Evolutionary conservation across 2,888 invertebrate species (phyloP).

Genomic region (Anorthoa munda): DNA sequence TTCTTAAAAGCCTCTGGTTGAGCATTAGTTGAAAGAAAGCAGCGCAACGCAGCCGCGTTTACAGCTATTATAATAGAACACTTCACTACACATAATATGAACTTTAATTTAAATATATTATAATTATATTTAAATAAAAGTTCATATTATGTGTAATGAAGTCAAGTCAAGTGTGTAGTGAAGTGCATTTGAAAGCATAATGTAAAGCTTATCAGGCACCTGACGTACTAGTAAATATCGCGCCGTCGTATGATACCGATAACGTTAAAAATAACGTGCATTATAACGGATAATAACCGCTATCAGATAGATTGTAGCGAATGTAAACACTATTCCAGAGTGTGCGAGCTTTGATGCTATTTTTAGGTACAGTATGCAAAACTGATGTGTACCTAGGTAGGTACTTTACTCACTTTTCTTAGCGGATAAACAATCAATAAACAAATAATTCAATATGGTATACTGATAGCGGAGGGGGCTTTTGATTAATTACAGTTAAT

Average conservation of each 20-base stretch:
- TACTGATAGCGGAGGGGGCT: no score
- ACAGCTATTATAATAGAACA: no score
- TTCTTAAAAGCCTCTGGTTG: no score
- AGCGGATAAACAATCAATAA: no score
- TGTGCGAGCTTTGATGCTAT: conserved; percentile 5
- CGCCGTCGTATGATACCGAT: conserved; percentile 5
- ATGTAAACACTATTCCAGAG: conserved; percentile 18
- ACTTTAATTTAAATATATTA: no score
- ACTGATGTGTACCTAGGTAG: background rate
- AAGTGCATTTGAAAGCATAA: conserved; percentile 42
- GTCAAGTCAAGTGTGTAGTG: conserved; percentile 10
- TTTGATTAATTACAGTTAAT: no score
- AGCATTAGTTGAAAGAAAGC: background rate
- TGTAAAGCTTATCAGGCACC: conserved; percentile 37
- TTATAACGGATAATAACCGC: conserved; percentile 39
- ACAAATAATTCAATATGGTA: no score
- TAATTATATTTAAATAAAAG: background rate
- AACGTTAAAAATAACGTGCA: conserved; percentile 32
- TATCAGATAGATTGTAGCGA: conserved; percentile 38
- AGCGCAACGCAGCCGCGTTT: background rate
- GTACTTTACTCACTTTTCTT: no score
- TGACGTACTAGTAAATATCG: conserved; percentile 15
- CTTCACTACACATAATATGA: no score
- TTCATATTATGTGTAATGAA: conserved; percentile 19
- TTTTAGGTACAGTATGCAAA: background rate